phyloP scores from a whole-genome alignment of 2,113 vertebrate species.

The Megaleporinus macrocephalus region DNA sequence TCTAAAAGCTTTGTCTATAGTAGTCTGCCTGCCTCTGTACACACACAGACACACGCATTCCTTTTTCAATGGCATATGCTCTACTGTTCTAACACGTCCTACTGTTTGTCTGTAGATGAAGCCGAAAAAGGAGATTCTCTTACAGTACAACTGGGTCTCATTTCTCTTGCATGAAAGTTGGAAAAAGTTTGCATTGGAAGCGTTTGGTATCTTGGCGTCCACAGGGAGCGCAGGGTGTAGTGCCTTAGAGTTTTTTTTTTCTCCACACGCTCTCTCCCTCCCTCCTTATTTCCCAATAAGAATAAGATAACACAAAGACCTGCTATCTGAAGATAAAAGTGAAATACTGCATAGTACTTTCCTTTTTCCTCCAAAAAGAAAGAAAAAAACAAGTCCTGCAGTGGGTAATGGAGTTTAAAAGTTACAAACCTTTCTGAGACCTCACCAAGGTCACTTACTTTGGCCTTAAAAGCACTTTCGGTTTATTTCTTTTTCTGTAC shows the following conservation, averaged over 20 bases:
- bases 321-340: slow-evolving; percentile 81
- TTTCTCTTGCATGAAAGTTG: slow-evolving; percentile 75
- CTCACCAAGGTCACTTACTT: slow-evolving; percentile 74
- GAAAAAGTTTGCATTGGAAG: slow-evolving; percentile 64
- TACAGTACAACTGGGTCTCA: slow-evolving; percentile 66
- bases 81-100: slow-evolving; percentile 53
- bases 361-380: slow-evolving; percentile 46
- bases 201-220: slow-evolving; percentile 74
- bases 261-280: not conserved
- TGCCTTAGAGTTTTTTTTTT: slow-evolving; percentile 67
- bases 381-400: slow-evolving; percentile 57
- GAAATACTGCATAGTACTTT: slow-evolving; percentile 76
- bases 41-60: slow-evolving; percentile 34
- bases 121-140: slow-evolving; percentile 64
- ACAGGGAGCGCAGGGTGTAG: slow-evolving; percentile 68
- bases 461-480: slow-evolving; percentile 60
- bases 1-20: slow-evolving; percentile 56
- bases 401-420: slow-evolving; percentile 73
- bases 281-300: slow-evolving; percentile 64
- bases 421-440: slow-evolving; percentile 64
- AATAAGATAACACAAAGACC: slow-evolving; percentile 80
- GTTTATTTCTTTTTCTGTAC: slow-evolving; percentile 49
- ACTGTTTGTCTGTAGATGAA: slow-evolving; percentile 61
- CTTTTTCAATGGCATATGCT: slow-evolving; percentile 36
- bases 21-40: slow-evolving; percentile 28